A percentile compares a stretch with the other conserved stretches of the same genome.
These are phyloP conservation scores for Dermatophagoides farinae DNA, from an alignment of 1,140 invertebrate genomes.

Conservation along the genomic window DNA sequence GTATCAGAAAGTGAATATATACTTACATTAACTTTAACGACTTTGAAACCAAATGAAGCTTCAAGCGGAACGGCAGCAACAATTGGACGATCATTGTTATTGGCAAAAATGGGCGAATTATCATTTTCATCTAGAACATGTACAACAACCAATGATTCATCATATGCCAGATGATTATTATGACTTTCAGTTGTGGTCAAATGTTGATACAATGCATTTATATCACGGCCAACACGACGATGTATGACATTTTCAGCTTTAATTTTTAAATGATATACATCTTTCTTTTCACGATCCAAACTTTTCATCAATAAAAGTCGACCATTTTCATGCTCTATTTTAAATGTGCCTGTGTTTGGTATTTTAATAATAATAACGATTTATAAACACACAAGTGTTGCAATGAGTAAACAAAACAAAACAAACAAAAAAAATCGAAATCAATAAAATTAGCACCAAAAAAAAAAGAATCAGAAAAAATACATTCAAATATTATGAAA, in stretches of 20 bases:
- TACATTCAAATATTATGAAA: no score
- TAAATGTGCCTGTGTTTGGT: slow-evolving; percentile 21
- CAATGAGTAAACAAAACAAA: neutral
- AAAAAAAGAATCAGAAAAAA: neutral
- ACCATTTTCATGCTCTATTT: slow-evolving; percentile 21
- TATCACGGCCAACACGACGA: slow-evolving; percentile 7
- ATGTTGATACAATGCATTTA: neutral
- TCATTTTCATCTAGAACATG: slow-evolving; percentile 58
- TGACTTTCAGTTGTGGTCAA: neutral
- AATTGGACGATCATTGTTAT: slow-evolving; percentile 37
- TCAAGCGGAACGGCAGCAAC: slow-evolving; percentile 53
- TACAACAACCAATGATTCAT: slow-evolving; percentile 46
- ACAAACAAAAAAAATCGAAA: neutral
- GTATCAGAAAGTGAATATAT: neutral
- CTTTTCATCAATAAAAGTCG: slow-evolving; percentile 20
- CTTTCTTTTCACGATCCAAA: slow-evolving; percentile 22
- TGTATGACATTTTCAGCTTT: slow-evolving; percentile 17
- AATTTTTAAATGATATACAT: slow-evolving; percentile 22
- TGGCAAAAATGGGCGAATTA: slow-evolving; percentile 49
- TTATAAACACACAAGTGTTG: slow-evolving; percentile 1
- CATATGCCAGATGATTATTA: slow-evolving; percentile 24
- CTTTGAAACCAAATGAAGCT: slow-evolving; percentile 53
- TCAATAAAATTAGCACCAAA: neutral
- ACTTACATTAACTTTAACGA: slow-evolving; percentile 31
- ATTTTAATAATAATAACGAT: no score